Base-by-base conservation (phyloP, 2,888 invertebrate species). In the Luperina testacea region DNA sequence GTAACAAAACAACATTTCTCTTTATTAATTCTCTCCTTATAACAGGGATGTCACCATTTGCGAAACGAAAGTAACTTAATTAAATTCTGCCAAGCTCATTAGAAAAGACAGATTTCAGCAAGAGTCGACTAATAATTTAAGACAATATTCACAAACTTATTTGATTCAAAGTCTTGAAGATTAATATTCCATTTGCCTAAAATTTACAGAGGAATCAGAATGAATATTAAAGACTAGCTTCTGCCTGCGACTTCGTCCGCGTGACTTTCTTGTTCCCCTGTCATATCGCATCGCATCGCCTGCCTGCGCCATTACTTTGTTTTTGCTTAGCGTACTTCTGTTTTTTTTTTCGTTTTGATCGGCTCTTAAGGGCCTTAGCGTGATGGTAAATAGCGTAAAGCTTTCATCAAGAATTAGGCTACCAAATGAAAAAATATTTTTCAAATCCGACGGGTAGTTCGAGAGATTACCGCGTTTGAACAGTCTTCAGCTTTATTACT, bases 41-140 rank as follows among this genome's bases (percentile, higher is more conserved):
- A 68, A 51, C 59, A 67, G 27, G 20, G 8, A 64, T 75, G 82
- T 70, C 75, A 63, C 53, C 71, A 51, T 82, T 85, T 75, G 59
- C 45, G 27, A 82, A 72, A 75, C 75, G 64, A 68, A 72, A 70
- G 24, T 32, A 86, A 76, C 74, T 86, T 81, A 59, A 79, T 72
- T 15, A 82, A 82, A 82, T 84, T 85, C 85, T 77, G 68, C 68
- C 32, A 61, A 86, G 57, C 79, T 68, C 38, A 76, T 92, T 91
- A 93, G 92, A 91, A 93, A 93, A 92, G 90, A 93, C 93, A 90
- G 91, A 91, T 91, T 87, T 85, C 32, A 71, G 48, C 51, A 82
- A 81, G 78, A 79, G 70, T 81, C 86, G 88, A 91, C 75, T 76
- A 45, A 79, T 69, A 79, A 83, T 78, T 83, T 82, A 70, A 69